phyloP scores from a whole-genome alignment of 2,888 invertebrate species.

The Acleris emargana region DNA sequence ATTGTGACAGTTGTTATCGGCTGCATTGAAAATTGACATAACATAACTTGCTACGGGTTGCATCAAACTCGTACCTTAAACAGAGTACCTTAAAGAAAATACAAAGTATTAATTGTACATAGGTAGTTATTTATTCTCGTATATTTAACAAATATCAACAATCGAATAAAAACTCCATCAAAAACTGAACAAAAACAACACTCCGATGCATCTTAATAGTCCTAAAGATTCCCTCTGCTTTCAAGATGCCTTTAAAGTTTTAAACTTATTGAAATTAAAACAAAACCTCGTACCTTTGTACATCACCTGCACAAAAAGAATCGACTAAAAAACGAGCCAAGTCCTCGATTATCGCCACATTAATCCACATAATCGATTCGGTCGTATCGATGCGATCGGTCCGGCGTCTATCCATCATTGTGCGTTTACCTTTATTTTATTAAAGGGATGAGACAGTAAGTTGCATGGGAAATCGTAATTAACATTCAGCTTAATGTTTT shows the following conservation, averaged over 20 bases:
- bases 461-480: constrained; percentile 26
- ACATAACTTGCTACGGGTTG: too few relatives aligned
- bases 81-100: too few relatives aligned
- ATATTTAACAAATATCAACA: too few relatives aligned
- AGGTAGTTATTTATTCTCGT: too few relatives aligned
- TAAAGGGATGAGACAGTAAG: constrained; percentile 28
- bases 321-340: constrained; percentile 52
- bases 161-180: not conserved
- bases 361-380: constrained; percentile 66
- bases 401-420: constrained; percentile 61
- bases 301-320: constrained; percentile 60
- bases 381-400: constrained; percentile 48
- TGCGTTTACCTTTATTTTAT: constrained; percentile 37
- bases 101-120: too few relatives aligned
- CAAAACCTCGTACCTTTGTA: constrained; percentile 36
- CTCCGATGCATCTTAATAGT: constrained; percentile 7
- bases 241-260: constrained; percentile 26
- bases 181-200: constrained; percentile 2
- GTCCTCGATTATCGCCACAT: constrained; percentile 62
- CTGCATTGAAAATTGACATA: too few relatives aligned
- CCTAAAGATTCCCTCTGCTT: not conserved
- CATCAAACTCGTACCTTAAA: too few relatives aligned
- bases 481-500: not conserved
- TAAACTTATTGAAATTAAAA: constrained; percentile 36
- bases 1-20: too few relatives aligned